These are phyloP conservation scores for Acholoe squamosa DNA, from an alignment of 2,888 invertebrate genomes.

Conservation along the genomic window DNA sequence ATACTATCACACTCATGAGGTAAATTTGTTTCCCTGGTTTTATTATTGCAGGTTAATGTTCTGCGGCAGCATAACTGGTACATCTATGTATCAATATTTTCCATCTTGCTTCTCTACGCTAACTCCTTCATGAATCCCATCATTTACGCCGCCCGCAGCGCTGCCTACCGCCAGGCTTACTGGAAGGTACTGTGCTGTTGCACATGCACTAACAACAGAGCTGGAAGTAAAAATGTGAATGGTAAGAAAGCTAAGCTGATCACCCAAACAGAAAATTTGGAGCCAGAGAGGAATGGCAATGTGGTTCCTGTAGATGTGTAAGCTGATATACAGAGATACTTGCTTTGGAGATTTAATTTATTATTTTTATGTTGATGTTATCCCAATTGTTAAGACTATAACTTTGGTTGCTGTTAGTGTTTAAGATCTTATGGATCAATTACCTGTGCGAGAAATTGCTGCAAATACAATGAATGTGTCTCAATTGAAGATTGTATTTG, in stretches of 20 bases:
- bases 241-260: not conserved
- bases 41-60: not conserved
- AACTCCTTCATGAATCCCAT: constrained; percentile 59
- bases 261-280: not conserved
- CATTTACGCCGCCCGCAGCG: constrained; percentile 49
- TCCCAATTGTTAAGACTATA: too few relatives aligned
- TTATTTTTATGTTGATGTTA: not conserved
- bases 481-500: too few relatives aligned
- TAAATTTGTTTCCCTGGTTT: not conserved
- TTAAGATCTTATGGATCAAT: too few relatives aligned
- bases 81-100: not conserved
- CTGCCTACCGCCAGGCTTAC: constrained; percentile 40
- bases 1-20: too few relatives aligned
- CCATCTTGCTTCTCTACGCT: constrained; percentile 39
- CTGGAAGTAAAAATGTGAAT: not conserved
- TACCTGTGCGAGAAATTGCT: too few relatives aligned
- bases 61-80: constrained; percentile 16
- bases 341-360: not conserved
- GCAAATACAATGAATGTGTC: too few relatives aligned
- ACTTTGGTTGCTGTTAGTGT: too few relatives aligned
- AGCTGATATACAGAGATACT: too few relatives aligned
- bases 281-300: constrained; percentile 14
- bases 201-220: not conserved
- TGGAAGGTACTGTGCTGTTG: constrained; percentile 30
- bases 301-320: constrained; percentile 7